A percentile compares a stretch with the other conserved stretches of the same genome.
Evolutionary conservation across 2,113 vertebrate genomes (phyloP).

Genomic region (Melanocharis versteri): DNA sequence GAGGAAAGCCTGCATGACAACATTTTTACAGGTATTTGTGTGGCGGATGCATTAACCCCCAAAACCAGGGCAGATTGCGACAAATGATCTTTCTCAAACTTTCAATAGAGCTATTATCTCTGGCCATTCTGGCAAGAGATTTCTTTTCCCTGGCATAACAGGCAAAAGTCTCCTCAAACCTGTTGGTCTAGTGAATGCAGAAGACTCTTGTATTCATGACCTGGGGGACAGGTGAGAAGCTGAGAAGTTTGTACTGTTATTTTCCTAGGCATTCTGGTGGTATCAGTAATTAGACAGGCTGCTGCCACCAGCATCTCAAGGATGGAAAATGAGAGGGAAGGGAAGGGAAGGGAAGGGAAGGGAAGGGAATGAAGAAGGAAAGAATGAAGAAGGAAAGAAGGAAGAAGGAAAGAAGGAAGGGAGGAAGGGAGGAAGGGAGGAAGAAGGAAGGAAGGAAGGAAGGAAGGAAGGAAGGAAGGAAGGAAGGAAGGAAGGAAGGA

Average conservation of each 20-base stretch:
- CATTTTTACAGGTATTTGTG: not conserved
- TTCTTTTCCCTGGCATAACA: not conserved
- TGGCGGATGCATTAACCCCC: not conserved
- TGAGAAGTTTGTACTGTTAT: not conserved
- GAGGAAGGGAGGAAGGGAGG: too few species aligned
- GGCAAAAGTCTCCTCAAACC: not conserved
- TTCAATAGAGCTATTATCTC: not conserved
- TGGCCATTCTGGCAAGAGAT: not conserved
- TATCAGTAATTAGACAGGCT: not conserved
- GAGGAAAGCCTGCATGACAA: not conserved
- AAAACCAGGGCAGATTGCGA: not conserved
- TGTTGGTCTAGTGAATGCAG: not conserved
- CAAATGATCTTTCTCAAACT: not conserved
- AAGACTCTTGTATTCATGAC: not conserved
- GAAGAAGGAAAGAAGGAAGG: not conserved
- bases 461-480: not conserved
- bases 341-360: not conserved
- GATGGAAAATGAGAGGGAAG: not conserved
- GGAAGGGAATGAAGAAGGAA: too few species aligned
- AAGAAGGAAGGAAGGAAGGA: not conserved
- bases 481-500: not conserved
- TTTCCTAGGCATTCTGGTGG: not conserved
- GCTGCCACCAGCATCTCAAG: not conserved
- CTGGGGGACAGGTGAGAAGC: not conserved
- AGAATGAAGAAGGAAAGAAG: too few species aligned